phyloP scores from a whole-genome alignment of 2,797 vertebrate genomes.

The Smutsia temminckii region DNA sequence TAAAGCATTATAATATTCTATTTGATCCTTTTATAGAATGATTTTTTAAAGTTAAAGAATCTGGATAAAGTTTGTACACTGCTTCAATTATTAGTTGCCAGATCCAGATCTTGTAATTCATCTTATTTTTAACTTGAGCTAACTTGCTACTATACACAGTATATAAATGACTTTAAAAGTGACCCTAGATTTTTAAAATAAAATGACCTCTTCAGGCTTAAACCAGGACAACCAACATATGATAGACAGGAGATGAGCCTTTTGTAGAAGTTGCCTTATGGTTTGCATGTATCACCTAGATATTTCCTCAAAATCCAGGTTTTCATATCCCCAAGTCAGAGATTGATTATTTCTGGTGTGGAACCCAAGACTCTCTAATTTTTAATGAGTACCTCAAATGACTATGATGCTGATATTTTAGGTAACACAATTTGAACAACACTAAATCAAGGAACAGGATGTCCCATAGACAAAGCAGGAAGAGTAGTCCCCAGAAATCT shows the following conservation, averaged over 20 bases:
- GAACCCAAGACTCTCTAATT: neutral
- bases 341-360: neutral
- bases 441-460: neutral
- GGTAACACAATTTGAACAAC: neutral
- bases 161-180: neutral
- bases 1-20: neutral
- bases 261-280: neutral
- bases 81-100: neutral
- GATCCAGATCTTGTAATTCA: neutral
- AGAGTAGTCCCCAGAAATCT: neutral
- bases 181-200: neutral
- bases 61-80: neutral
- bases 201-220: neutral
- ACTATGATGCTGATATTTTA: neutral
- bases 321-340: neutral
- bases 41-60: constrained; percentile 14
- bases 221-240: neutral
- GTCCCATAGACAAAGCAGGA: neutral
- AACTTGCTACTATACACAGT: neutral
- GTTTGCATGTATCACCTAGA: neutral
- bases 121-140: neutral
- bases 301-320: neutral
- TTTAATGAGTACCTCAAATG: neutral
- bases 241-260: neutral
- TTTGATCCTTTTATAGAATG: neutral